Base-by-base conservation (phyloP, 2,113 vertebrate species). In the Saccopteryx leptura region DNA sequence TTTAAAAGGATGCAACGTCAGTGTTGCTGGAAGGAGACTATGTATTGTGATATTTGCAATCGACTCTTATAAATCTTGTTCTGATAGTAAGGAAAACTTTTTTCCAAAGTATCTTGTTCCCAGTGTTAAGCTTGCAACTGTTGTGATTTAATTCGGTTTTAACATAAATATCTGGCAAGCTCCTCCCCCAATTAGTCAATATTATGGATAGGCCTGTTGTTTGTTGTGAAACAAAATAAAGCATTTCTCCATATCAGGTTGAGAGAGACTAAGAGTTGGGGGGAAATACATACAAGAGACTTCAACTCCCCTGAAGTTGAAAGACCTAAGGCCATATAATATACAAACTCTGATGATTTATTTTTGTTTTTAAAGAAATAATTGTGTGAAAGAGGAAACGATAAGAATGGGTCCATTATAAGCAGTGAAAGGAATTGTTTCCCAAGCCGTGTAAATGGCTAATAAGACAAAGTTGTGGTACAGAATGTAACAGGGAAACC, bases 291-390 rank as follows among this genome's bases (percentile, higher is more conserved):
- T 39, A 28, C 61, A 75, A 88, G 39, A 92, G 58, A 76, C 23
- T 93, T 88, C 52, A 85, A 11, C 58, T 79, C n/a, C 56, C 21
- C 50, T 79, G 68, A 58, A 68, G 58, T 79, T 93, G n/a, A 82
- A 88, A 95, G 82, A 7, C 86, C 28, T 81, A 81, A 86, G 52
- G 54, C 50, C 78, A 26, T 71, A 8, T 79, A 58, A 60, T 90
- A 46, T 28, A 74, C n/a, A 88, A 39, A 72, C 71, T 86, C 71
- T 92, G 76, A 91, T 81, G 19, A 24, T 80, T 83, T 68, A 21
- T 63, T 93, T 92, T 92, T 39, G 60, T 66, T 91, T 94, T 80
- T 88, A 50, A 86, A 96, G 60, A 84, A 61, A 52, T 80, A 61
- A 72, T 33, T 94, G 31, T 76, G 13, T 50, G 66, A 72, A 81